Evolutionary conservation across 2,113 vertebrate genomes (phyloP), one percentile per base, ranked within the genome.

Genomic region (crab-eating macaque (Macaca fascicularis)): DNA sequence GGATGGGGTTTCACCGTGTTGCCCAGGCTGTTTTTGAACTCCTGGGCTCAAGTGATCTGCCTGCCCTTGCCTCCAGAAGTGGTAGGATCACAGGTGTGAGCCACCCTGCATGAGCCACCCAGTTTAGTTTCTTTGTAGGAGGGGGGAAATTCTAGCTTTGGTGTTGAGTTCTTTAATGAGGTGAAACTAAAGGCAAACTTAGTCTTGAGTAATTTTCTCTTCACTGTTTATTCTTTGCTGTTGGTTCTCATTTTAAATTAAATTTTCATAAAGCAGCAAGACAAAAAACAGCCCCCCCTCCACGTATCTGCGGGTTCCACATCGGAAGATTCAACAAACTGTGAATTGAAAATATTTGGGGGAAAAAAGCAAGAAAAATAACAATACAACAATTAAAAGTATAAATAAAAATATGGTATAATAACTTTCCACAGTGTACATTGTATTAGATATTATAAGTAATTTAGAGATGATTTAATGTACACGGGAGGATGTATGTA

Each of bases 241-340:
- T 93, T 87, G 69, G n/a, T 57, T 95, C 30, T 95, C 32, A 76
- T 90, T 95, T 93, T 88, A 82, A 81, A 75, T 89, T 93, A 90
- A 59, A 40, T 30, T 91, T 96, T 83, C 48, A 38, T 52, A 48
- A 69, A 59, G 35, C 59, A 89, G 14, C 59, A 76, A 89, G 50
- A 52, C 70, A 82, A 32, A 55, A 61, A 61, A 27, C 59, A 69
- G 0, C 16, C 2, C 2, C 12, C 13, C 13, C 12, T 13, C 43
- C 8, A 14, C 13, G 5, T 48, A 76, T 76, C 25, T 43, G 27
- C 8, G 7, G 43, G 43, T 45, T 17, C 14, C 7, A 30, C 6
- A 7, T 45, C 2, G 22, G 74, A 43, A 48, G 43, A 76, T 76
- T 76, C 74, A 76, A 16, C 25, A 25, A 76, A 76, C 43, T 48